Conservation (phyloP, 2,113 vertebrate genomes). For the Rhinoptilus africanus region DNA sequence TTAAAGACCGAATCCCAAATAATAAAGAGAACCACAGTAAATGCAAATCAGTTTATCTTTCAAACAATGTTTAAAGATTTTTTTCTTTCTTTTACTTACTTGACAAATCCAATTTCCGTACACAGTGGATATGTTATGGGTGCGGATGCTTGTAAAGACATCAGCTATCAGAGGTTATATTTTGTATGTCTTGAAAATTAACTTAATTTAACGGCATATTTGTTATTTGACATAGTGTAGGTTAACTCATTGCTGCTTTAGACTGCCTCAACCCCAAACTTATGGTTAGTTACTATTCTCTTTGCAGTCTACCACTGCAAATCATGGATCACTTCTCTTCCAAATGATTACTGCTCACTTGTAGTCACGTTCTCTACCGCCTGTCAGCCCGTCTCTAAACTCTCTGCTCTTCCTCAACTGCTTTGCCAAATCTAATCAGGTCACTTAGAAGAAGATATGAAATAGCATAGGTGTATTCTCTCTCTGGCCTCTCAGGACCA, state of each 20-base stretch:
- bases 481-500: neutral
- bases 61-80: neutral
- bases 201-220: neutral
- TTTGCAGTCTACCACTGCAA: neutral
- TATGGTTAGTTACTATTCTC: neutral
- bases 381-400: neutral
- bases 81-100: neutral
- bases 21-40: neutral
- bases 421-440: neutral
- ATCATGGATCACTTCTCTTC: neutral
- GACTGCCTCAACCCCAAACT: neutral
- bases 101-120: neutral
- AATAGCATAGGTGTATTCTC: neutral
- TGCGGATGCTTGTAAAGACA: neutral
- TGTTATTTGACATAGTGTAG: neutral
- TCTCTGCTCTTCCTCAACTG: neutral
- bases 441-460: neutral
- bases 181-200: neutral
- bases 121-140: neutral
- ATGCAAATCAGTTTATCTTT: neutral
- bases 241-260: neutral
- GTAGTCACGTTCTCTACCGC: neutral
- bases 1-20: neutral
- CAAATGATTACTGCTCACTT: neutral
- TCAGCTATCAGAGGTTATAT: neutral